Evolutionary conservation across 2,888 invertebrate species (phyloP).

Genomic region (Myopa tessellatipennis): DNA sequence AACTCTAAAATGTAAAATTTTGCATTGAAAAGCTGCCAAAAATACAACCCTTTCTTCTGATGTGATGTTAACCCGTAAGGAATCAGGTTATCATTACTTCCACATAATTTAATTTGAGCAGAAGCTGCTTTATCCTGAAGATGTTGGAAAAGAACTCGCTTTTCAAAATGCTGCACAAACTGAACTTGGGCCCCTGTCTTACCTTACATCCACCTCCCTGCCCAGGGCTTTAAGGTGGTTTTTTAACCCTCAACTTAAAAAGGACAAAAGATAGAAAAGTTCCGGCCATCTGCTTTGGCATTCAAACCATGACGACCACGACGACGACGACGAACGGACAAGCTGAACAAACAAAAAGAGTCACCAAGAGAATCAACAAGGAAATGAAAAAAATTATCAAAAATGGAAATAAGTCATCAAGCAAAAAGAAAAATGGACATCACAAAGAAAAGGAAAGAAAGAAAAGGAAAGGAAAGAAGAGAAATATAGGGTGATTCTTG

Average conservation of each 20-base stretch:
- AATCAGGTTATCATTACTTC: conserved; percentile 37
- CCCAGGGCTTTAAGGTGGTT: neutral
- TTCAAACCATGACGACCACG: conserved; percentile 25
- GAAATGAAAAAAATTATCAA: conserved; percentile 1
- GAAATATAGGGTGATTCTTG: neutral
- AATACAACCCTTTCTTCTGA: conserved; percentile 1
- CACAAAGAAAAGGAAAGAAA: neutral
- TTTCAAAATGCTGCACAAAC: conserved; percentile 36
- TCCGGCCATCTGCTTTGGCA: conserved; percentile 33
- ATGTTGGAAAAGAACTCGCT: conserved; percentile 9
- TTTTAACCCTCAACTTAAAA: neutral
- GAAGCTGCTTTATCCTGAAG: conserved; percentile 1
- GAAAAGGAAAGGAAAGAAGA: neutral
- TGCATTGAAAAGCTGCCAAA: conserved; percentile 26
- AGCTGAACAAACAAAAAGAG: neutral
- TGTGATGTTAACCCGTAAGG: conserved; percentile 14
- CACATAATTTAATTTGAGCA: conserved; percentile 37
- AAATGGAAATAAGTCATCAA: neutral
- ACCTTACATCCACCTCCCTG: neutral
- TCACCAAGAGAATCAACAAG: conserved; percentile 3
- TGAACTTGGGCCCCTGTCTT: conserved; percentile 8
- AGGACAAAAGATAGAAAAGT: conserved; percentile 10
- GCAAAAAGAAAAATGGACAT: neutral
- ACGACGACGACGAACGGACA: neutral
- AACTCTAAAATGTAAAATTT: neutral